Base-by-base conservation (phyloP, 2,888 invertebrate species). In the Liodrosophila aerea region DNA sequence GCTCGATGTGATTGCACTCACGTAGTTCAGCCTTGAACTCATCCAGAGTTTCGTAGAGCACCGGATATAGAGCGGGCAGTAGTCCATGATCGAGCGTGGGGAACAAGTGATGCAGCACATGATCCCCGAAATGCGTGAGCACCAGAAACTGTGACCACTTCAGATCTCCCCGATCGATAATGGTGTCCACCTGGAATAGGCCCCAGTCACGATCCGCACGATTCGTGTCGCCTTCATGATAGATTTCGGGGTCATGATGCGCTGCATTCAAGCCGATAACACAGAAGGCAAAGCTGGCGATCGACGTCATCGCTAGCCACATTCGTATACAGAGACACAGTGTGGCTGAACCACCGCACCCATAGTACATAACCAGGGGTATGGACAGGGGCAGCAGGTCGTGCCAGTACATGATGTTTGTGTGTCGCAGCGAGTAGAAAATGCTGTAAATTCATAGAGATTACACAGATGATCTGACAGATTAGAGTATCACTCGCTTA, bases 31-130 rank as follows among this genome's bases (percentile, higher is more conserved):
- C 81, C 63, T 90, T 88, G 61, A 90, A 90, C 50, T 90, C 83
- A 2, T 87, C 81, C n/a, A 90, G 60, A 0, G 90, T 90, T 65
- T 90, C 64, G 34, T 87, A 88, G 0, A 90, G 75, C 8, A 92
- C 91, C 0, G 94, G 93, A 84, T 94, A 92, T 2, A 96, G 90
- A 45, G 93, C 91, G 7, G 92, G 92, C 9, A 96, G 88, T 56
- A 94, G 92, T 0, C 93, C 93, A 78, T 96, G 96, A 87, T 96
- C 96, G 29, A 96, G 78, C 0, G 95, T 94, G 0, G 96, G 96
- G 75, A 96, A 94, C 13, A 96, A 90, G 88, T 96, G 96, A 87
- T 96, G 96, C 1, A 96, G 90, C 0, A 92, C 91, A 85, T 96
- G 96, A 59, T 94, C 93, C 0, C 96, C 96, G 77, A 95, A 96